Percentiles rank a stretch among this genome's conserved stretches.
phyloP scores from a whole-genome alignment of 2,113 vertebrate species.

The Calonectris borealis region DNA sequence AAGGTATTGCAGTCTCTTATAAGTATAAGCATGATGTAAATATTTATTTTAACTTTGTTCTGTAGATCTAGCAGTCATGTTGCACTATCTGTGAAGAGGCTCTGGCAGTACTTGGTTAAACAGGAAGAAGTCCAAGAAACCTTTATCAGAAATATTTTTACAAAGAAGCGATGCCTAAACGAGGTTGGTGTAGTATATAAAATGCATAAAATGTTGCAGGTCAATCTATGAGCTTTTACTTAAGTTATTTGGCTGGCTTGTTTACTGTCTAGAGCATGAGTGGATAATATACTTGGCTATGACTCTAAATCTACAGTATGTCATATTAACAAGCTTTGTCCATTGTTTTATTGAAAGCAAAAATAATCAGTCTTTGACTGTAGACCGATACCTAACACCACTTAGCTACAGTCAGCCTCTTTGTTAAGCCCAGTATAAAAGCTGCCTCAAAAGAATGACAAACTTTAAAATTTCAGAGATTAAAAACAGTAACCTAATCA shows the following conservation, averaged over 20 bases:
- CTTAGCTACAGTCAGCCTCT: neutral
- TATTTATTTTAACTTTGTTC: neutral
- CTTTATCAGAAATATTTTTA: constrained; percentile 96
- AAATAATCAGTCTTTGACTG: neutral
- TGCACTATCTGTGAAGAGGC: constrained; percentile 88
- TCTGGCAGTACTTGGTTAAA: constrained; percentile 96
- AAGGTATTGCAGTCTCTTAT: neutral
- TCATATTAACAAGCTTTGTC: neutral
- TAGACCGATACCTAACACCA: neutral
- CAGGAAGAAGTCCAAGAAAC: constrained; percentile 95
- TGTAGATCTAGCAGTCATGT: constrained; percentile 84
- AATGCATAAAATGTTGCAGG: neutral
- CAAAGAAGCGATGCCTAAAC: constrained; percentile 84
- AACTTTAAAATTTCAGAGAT: neutral
- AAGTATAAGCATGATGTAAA: neutral
- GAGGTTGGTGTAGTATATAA: constrained; percentile 77
- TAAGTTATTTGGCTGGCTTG: neutral
- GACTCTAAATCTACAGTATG: neutral
- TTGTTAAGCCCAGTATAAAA: neutral
- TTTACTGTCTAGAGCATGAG: neutral
- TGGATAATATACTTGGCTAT: neutral
- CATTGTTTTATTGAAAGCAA: neutral
- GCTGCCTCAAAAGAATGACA: neutral
- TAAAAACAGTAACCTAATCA: neutral
- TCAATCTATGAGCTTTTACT: neutral